phyloP scores from a whole-genome alignment of 2,797 vertebrate species.

The Benthosema pterotum region DNA sequence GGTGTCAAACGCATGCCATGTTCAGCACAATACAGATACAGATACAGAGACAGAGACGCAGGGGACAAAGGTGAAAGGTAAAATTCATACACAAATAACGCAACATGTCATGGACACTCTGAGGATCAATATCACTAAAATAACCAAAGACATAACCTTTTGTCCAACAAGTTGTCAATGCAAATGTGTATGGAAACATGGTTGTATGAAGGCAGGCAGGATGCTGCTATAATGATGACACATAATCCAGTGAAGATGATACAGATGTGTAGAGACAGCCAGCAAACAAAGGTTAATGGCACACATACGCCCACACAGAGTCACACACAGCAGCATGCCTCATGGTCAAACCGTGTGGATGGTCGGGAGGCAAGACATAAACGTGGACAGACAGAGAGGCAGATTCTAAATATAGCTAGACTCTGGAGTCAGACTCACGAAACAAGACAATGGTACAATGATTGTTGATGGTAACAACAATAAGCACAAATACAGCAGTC shows the following conservation, averaged over 20 bases:
- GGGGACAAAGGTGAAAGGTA: too few relatives aligned
- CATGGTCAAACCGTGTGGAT: constrained; percentile 28
- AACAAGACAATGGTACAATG: constrained; percentile 16
- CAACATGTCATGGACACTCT: too few relatives aligned
- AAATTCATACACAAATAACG: too few relatives aligned
- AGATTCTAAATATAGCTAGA: constrained; percentile 16
- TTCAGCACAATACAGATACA: too few relatives aligned
- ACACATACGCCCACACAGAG: constrained; percentile 11
- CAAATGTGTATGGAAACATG: constrained; percentile 14
- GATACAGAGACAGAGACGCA: too few relatives aligned
- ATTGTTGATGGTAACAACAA: constrained; percentile 1
- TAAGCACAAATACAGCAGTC: background rate
- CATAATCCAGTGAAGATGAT: constrained; percentile 50
- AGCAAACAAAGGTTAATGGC: constrained; percentile 14
- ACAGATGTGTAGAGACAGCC: constrained; percentile 62
- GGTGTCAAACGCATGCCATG: too few relatives aligned
- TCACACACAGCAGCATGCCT: constrained; percentile 27
- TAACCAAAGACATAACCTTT: too few relatives aligned
- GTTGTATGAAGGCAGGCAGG: constrained; percentile 18
- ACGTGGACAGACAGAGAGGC: constrained; percentile 13
- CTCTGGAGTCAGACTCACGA: background rate
- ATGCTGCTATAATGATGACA: constrained; percentile 35
- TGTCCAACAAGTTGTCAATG: background rate
- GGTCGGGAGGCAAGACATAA: constrained; percentile 6
- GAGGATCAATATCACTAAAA: too few relatives aligned